Percentiles rank a stretch among this genome's conserved stretches.
Conservation (phyloP, 2,888 invertebrate species). For the Dicranocentrus wangi region DNA sequence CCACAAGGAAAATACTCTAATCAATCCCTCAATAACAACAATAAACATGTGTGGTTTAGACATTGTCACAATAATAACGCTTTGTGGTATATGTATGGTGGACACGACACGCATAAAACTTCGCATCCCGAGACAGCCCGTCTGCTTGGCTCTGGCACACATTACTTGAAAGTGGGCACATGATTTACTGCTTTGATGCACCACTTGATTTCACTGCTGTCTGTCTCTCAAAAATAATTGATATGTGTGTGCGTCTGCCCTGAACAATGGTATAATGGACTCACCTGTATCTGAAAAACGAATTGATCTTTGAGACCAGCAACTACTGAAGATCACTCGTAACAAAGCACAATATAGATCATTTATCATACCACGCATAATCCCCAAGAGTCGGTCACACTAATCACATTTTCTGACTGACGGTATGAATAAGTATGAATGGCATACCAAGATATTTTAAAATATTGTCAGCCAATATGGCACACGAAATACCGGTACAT, state of each 20-base stretch:
- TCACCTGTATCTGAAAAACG: conserved; percentile 12
- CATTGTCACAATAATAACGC: conserved; percentile 4
- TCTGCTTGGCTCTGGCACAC: conserved; percentile 47
- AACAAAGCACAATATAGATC: conserved; percentile 41
- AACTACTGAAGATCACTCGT: conserved; percentile 24
- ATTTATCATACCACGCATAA: conserved; percentile 53
- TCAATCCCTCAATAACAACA: conserved; percentile 9
- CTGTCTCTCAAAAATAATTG: too few species aligned
- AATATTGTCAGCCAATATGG: neutral
- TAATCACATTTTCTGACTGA: conserved; percentile 19
- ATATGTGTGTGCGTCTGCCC: neutral
- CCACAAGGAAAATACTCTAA: conserved; percentile 1
- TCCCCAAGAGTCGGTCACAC: conserved; percentile 13
- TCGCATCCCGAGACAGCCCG: too few species aligned
- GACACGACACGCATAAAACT: too few species aligned
- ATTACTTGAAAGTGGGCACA: conserved; percentile 45
- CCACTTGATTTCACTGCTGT: neutral
- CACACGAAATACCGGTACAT: conserved; percentile 43
- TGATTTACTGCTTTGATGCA: conserved; percentile 27
- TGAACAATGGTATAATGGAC: neutral
- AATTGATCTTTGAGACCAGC: conserved; percentile 29
- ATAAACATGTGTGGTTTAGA: neutral
- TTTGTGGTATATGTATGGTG: too few species aligned
- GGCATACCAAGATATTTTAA: neutral
- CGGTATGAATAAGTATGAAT: neutral